Percentiles rank a stretch among this genome's conserved stretches.
These are phyloP conservation scores for Melanostigma gelatinosum DNA, from an alignment of 2,113 vertebrate species.

Conservation along the genomic window DNA sequence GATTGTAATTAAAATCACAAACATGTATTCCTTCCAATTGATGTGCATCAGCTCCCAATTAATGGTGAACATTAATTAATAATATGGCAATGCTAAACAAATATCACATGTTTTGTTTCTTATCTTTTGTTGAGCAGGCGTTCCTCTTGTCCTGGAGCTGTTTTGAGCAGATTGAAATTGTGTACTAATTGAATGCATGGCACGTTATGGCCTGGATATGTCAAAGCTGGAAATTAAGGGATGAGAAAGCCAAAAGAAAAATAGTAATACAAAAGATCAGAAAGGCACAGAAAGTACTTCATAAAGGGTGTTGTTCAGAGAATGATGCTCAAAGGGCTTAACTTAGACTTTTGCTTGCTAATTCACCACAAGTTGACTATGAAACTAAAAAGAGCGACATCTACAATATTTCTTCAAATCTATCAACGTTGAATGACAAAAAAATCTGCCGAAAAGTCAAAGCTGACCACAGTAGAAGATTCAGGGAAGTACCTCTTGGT, in stretches of 20 bases:
- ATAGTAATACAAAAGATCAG: not conserved
- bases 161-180: not conserved
- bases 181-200: slow-evolving; percentile 24
- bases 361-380: slow-evolving; percentile 1
- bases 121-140: not conserved
- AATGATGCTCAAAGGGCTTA: not conserved
- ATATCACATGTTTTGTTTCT: not conserved
- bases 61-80: slow-evolving; percentile 8
- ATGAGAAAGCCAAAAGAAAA: not conserved
- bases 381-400: not conserved
- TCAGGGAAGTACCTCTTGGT: slow-evolving; percentile 41
- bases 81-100: slow-evolving; percentile 6
- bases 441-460: not conserved
- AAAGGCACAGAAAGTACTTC: not conserved
- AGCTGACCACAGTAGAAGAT: slow-evolving; percentile 35
- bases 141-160: not conserved
- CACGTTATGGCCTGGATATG: slow-evolving; percentile 43
- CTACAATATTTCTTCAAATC: slow-evolving; percentile 3
- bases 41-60: slow-evolving; percentile 41
- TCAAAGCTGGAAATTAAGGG: slow-evolving; percentile 19
- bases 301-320: not conserved
- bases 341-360: not conserved
- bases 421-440: slow-evolving; percentile 33
- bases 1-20: slow-evolving; percentile 58
- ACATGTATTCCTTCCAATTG: slow-evolving; percentile 46